phyloP scores from a whole-genome alignment of 2,113 vertebrate species.

The Pogona vitticeps region DNA sequence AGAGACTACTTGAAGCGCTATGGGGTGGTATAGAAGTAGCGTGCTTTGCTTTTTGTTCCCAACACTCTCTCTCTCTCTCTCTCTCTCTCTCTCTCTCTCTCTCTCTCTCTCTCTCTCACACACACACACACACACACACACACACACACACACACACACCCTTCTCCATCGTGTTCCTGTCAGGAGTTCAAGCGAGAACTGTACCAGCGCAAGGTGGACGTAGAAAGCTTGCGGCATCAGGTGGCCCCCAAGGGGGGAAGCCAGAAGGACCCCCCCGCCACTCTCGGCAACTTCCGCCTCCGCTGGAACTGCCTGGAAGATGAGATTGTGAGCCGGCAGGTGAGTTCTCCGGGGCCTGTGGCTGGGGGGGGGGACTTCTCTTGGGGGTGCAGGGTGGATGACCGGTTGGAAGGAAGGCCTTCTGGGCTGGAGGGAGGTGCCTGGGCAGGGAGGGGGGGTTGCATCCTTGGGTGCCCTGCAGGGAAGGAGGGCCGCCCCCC shows the following conservation, averaged over 20 bases:
- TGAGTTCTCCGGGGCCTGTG: slow-evolving; percentile 34
- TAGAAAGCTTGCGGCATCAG: slow-evolving; percentile 84
- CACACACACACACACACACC: no score
- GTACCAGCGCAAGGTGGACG: slow-evolving; percentile 88
- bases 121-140: no score
- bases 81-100: no score
- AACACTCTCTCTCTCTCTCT: no score
- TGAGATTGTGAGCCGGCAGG: slow-evolving; percentile 85
- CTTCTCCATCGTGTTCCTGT: not conserved
- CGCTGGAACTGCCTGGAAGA: slow-evolving; percentile 87
- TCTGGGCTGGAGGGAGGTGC: not conserved
- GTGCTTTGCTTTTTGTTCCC: no score
- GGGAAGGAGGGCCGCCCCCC: no score
- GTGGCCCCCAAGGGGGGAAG: slow-evolving; percentile 65
- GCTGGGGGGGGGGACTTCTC: no score
- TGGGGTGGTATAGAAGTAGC: no score
- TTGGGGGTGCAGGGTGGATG: not conserved
- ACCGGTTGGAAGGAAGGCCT: not conserved
- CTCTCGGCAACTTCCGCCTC: slow-evolving; percentile 77
- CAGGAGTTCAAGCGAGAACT: slow-evolving; percentile 89
- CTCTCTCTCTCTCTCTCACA: no score
- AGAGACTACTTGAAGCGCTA: no score
- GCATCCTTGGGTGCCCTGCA: not conserved
- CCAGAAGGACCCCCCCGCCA: slow-evolving; percentile 61
- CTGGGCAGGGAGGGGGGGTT: not conserved